Percentiles rank a stretch among this genome's conserved stretches.
These are phyloP conservation scores for Drosophila mimica DNA, from an alignment of 2,888 invertebrate species.

Conservation along the genomic window DNA sequence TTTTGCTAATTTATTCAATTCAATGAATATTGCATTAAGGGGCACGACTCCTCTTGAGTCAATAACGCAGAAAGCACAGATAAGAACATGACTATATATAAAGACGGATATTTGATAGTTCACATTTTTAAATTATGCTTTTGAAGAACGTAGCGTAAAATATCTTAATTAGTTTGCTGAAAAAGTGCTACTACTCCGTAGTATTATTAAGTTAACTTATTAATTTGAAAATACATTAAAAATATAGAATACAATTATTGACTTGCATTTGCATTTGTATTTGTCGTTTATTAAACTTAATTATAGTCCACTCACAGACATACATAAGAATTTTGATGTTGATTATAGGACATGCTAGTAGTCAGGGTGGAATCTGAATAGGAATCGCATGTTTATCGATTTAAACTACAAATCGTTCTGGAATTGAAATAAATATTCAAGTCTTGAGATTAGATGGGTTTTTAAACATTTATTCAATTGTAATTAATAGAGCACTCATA, in stretches of 20 bases:
- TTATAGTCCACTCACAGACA: neutral
- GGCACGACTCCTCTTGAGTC: conserved; percentile 13
- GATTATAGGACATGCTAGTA: neutral
- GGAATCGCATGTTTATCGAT: neutral
- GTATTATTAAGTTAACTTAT: neutral
- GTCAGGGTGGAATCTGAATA: no score
- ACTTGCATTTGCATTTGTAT: no score
- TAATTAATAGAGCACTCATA: neutral
- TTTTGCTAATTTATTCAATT: conserved; percentile 61
- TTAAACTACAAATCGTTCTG: neutral
- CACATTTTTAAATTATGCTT: neutral
- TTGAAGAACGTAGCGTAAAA: neutral
- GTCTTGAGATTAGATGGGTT: no score
- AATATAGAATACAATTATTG: neutral
- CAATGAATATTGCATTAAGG: conserved; percentile 54
- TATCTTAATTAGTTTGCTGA: neutral
- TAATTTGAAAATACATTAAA: neutral
- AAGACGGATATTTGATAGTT: neutral
- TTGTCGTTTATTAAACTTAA: neutral
- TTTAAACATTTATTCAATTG: no score
- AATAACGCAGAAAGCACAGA: conserved; percentile 5
- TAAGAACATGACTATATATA: neutral
- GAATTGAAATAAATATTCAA: no score
- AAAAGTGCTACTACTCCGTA: neutral
- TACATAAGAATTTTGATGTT: neutral